These are phyloP conservation scores for Chrysodeixis includens DNA, from an alignment of 2,888 invertebrate genomes.

Conservation along the genomic window DNA sequence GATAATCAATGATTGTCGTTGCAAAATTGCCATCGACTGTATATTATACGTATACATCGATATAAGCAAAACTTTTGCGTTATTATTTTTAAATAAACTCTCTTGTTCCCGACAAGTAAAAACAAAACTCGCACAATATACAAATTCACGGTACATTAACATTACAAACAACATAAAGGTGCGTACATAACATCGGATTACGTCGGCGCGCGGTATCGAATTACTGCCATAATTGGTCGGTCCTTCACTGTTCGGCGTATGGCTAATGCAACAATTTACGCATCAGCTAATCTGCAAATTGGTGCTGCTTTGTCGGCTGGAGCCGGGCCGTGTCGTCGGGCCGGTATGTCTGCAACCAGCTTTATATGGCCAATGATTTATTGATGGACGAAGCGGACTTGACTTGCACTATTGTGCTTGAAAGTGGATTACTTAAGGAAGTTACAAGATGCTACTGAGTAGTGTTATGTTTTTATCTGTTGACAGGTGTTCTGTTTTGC, in stretches of 20 bases:
- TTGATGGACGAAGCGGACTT: constrained; percentile 44
- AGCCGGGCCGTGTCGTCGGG: constrained; percentile 66
- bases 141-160: constrained; percentile 62
- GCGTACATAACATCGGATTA: constrained; percentile 66
- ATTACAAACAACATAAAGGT: constrained; percentile 68
- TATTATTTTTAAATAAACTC: constrained; percentile 26
- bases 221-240: constrained; percentile 80
- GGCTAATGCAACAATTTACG: constrained; percentile 86
- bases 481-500: constrained; percentile 8
- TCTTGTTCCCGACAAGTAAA: constrained; percentile 33
- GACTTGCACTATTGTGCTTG: constrained; percentile 28
- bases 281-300: constrained; percentile 86
- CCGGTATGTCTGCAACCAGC: constrained; percentile 66
- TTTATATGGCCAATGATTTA: constrained; percentile 55
- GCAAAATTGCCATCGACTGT: background rate
- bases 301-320: constrained; percentile 83
- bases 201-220: constrained; percentile 66
- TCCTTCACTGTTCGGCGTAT: constrained; percentile 71
- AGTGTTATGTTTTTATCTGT: constrained; percentile 18
- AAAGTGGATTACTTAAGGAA: constrained; percentile 37
- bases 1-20: too few species aligned
- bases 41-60: background rate
- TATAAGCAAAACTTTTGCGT: background rate
- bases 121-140: constrained; percentile 50
- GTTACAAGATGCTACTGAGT: constrained; percentile 15